phyloP scores from a whole-genome alignment of 53 echinoderm and acorn worm genomes.

The Luidia sarsii region DNA sequence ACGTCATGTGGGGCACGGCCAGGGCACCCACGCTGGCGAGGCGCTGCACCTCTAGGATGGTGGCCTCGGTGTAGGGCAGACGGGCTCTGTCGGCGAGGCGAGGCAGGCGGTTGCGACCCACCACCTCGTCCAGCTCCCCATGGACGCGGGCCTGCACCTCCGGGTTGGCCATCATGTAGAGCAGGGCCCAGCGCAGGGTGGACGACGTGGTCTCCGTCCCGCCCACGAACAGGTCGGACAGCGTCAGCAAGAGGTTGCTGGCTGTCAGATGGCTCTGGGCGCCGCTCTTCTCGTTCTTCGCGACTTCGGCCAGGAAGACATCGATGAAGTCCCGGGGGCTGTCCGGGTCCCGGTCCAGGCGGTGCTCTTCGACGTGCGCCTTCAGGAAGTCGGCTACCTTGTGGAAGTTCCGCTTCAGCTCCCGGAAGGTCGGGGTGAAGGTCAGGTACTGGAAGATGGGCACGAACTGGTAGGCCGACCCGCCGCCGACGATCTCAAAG shows the following conservation, averaged over 20 bases:
- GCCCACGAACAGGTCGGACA: neutral
- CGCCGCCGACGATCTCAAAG: conserved; percentile 18
- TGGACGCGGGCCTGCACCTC: neutral
- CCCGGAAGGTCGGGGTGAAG: conserved; percentile 4
- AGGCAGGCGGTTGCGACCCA: no score
- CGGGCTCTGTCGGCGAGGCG: no score
- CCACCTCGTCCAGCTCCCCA: neutral
- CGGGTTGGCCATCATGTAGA: conserved; percentile 4
- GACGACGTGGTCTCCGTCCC: neutral
- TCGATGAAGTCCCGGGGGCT: conserved; percentile 49
- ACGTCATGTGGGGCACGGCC: no score
- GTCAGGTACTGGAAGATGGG: conserved; percentile 22
- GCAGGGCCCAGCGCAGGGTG: neutral
- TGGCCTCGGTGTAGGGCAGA: conserved; percentile 1
- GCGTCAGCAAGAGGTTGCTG: conserved; percentile 1
- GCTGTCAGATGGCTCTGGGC: neutral
- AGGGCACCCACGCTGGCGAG: no score
- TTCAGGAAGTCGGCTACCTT: neutral
- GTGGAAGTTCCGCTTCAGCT: neutral
- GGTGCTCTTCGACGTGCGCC: conserved; percentile 1
- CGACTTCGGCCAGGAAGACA: conserved; percentile 5
- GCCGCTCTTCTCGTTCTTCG: conserved; percentile 6
- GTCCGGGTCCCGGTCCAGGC: neutral
- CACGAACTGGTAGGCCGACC: neutral
- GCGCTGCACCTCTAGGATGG: no score